Conservation (phyloP, 2,113 vertebrate species). For the Craseonycteris thonglongyai region DNA sequence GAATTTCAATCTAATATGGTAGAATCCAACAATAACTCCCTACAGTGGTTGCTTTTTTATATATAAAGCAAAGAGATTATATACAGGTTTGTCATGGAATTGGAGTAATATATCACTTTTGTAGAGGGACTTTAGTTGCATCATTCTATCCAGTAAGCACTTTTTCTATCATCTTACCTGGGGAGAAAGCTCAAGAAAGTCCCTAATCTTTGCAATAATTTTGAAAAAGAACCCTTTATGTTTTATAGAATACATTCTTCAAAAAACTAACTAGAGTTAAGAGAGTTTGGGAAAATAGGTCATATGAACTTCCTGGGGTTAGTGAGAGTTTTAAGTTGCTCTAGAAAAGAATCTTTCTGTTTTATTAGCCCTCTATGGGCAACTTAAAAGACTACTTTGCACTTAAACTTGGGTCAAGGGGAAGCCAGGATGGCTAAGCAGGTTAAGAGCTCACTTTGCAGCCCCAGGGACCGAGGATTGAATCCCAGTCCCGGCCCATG, state of each 20-base stretch:
- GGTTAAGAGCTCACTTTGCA: no score
- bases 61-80: neutral
- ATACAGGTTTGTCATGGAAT: conserved; percentile 42
- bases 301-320: conserved; percentile 40
- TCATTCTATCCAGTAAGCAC: conserved; percentile 5
- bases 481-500: no score
- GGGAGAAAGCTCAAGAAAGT: conserved; percentile 58
- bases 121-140: conserved; percentile 42
- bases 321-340: conserved; percentile 43
- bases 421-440: no score
- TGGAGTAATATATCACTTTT: conserved; percentile 49
- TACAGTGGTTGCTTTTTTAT: conserved; percentile 34
- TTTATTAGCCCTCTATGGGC: neutral
- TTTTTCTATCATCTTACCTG: conserved; percentile 56
- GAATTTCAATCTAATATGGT: conserved; percentile 59
- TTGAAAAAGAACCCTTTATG: conserved; percentile 52
- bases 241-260: conserved; percentile 66
- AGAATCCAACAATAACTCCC: conserved; percentile 16
- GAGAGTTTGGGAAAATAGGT: conserved; percentile 40
- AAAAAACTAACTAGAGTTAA: conserved; percentile 49
- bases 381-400: neutral
- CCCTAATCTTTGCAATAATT: conserved; percentile 58
- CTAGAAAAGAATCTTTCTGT: conserved; percentile 22
- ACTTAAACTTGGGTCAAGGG: neutral
- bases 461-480: no score